Evolutionary conservation across 2,797 vertebrate genomes (phyloP).

Genomic region (Geranospiza caerulescens): DNA sequence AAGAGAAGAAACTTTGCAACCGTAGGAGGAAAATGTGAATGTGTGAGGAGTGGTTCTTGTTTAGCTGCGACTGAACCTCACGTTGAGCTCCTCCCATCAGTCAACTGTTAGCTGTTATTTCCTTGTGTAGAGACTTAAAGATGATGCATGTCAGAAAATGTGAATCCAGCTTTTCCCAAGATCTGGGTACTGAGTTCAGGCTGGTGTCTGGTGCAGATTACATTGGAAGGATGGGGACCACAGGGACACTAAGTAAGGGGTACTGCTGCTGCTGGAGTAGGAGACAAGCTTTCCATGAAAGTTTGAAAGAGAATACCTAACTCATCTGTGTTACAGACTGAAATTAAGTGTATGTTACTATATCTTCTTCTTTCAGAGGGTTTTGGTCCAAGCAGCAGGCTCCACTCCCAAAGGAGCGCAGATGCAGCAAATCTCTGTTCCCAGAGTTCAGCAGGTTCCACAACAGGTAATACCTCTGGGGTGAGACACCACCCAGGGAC

Average conservation of each 20-base stretch:
- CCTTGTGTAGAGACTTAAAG: neutral
- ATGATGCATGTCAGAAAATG: neutral
- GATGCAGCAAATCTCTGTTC: conserved; percentile 89
- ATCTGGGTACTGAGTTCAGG: neutral
- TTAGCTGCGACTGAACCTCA: neutral
- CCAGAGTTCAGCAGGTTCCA: conserved; percentile 90
- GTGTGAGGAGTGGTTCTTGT: neutral
- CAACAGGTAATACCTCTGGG: conserved; percentile 85
- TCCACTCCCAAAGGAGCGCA: conserved; percentile 90
- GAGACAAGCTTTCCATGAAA: neutral
- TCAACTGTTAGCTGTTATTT: neutral
- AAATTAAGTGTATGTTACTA: neutral
- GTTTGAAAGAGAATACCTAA: neutral
- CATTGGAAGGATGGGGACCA: neutral
- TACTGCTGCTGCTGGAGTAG: neutral
- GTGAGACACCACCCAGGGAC: neutral
- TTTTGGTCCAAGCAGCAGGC: conserved; percentile 91
- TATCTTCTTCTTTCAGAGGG: conserved; percentile 81
- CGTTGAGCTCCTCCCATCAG: neutral
- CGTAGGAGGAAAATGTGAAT: neutral
- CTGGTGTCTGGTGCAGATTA: neutral
- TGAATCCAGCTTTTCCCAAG: neutral
- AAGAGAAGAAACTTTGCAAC: neutral
- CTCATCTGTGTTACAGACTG: neutral
- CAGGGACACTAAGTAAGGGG: neutral